Conservation (phyloP, 2,797 vertebrate genomes). For the Myotis vivesi region DNA sequence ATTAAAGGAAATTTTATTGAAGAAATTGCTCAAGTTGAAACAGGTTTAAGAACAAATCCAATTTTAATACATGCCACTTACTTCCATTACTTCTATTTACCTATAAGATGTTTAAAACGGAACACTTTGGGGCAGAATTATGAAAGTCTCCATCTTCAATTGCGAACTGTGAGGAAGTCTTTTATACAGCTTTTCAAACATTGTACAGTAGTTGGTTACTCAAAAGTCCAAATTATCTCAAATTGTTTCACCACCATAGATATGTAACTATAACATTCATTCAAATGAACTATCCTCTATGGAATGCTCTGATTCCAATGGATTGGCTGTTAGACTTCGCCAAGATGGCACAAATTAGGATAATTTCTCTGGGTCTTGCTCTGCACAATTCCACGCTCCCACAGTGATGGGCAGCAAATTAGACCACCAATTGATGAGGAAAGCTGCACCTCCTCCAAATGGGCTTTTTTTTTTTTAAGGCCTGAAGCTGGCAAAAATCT, state of each 20-base stretch:
- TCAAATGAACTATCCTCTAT: background rate
- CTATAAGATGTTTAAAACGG: slow-evolving; percentile 74
- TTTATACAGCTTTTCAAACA: slow-evolving; percentile 73
- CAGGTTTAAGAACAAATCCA: slow-evolving; percentile 76
- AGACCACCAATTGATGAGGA: background rate
- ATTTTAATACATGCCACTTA: slow-evolving; percentile 73
- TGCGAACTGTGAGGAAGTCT: slow-evolving; percentile 63
- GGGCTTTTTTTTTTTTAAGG: background rate
- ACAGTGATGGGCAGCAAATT: background rate
- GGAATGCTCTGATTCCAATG: background rate
- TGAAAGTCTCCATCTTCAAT: slow-evolving; percentile 70
- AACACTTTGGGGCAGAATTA: slow-evolving; percentile 68
- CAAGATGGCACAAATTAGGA: background rate
- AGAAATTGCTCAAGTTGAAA: slow-evolving; percentile 73
- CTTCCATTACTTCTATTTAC: slow-evolving; percentile 78
- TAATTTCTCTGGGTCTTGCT: background rate
- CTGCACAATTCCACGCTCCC: background rate
- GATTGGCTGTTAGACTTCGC: background rate
- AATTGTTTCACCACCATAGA: slow-evolving; percentile 35
- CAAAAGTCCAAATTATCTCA: slow-evolving; percentile 68
- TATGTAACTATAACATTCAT: slow-evolving; percentile 24
- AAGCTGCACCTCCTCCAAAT: background rate
- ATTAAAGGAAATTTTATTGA: slow-evolving; percentile 75
- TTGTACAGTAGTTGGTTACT: slow-evolving; percentile 55
- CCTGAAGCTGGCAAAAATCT: background rate